Conservation (phyloP, 2,888 invertebrate genomes). For the Fissipunctia ypsillon region DNA sequence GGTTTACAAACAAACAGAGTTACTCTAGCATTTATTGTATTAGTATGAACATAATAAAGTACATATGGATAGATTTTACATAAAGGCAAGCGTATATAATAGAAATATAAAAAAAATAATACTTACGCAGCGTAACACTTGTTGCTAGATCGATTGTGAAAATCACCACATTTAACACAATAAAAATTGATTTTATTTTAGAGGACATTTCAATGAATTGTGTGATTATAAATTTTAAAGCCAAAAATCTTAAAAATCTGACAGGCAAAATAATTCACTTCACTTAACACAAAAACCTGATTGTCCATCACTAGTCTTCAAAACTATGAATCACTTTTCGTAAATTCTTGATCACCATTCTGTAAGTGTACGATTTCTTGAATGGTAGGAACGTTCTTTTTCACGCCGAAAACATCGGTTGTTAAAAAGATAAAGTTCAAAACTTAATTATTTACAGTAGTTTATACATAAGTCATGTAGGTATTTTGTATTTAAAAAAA, state of each 20-base stretch:
- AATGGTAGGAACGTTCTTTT: background rate
- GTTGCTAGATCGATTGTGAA: background rate
- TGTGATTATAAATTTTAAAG: no score
- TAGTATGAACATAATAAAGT: background rate
- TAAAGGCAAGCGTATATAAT: background rate
- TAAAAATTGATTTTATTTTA: background rate
- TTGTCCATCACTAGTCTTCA: background rate
- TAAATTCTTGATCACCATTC: background rate
- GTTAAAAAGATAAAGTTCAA: background rate
- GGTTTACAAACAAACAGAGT: no score
- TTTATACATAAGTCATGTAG: background rate
- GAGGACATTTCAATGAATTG: conserved; percentile 8
- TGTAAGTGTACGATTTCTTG: background rate
- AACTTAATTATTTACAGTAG: background rate
- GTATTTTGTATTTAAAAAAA: no score
- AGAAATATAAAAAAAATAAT: background rate
- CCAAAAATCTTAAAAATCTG: background rate
- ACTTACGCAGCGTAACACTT: conserved; percentile 69
- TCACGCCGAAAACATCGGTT: background rate
- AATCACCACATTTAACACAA: conserved; percentile 16
- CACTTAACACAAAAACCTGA: background rate
- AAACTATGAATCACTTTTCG: background rate
- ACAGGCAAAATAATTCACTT: background rate
- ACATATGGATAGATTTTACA: background rate
- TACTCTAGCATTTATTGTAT: background rate